Base-by-base conservation (phyloP, 1,140 invertebrate genomes). In the Drosophila ficusphila region DNA sequence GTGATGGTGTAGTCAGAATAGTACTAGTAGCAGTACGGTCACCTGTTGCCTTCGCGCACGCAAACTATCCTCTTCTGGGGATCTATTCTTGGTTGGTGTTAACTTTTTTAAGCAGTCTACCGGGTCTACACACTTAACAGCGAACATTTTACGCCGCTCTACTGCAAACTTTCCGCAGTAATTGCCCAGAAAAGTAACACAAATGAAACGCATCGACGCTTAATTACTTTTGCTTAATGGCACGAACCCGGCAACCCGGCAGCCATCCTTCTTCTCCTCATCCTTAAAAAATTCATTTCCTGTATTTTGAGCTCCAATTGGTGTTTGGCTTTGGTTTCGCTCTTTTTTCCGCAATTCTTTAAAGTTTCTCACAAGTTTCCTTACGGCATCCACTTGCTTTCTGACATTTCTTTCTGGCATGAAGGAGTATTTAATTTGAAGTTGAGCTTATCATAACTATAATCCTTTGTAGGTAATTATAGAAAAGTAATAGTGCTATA, bases 161-260 rank as follows among this genome's bases (percentile, higher is more conserved):
- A 54, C 52, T 65, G 41, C 41, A 65, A 69, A 81, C 69, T 62
- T 60, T 73, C 7, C 21, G 64, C 75, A 75, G 68, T 85, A 83
- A 83, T 83, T 83, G 79, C 79, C 79, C 79, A 83, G 79, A 83
- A 85, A 79, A 83, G 79, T 85, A 85, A 83, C 79, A 83, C 79
- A 83, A 83, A 83, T 85, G 79, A 85, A 83, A 83, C 79, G 79
- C 79, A 83, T 83, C 79, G 79, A 79, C 75, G 79, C 79, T 83
- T 83, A 83, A 83, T 83, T 83, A 83, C 79, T 83, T 83, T 83
- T 85, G 64, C 79, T 85, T 85, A 83, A 83, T 85, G 79, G 70
- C 69, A 75, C 21, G 57, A 48, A 67, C 67, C 31, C 42, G 38
- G 36, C 31, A 48, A 67, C 67, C 31, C 42, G 38, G 36, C 31